These are phyloP conservation scores for Avahi laniger DNA, from an alignment of 2,797 vertebrate genomes.

Conservation along the genomic window DNA sequence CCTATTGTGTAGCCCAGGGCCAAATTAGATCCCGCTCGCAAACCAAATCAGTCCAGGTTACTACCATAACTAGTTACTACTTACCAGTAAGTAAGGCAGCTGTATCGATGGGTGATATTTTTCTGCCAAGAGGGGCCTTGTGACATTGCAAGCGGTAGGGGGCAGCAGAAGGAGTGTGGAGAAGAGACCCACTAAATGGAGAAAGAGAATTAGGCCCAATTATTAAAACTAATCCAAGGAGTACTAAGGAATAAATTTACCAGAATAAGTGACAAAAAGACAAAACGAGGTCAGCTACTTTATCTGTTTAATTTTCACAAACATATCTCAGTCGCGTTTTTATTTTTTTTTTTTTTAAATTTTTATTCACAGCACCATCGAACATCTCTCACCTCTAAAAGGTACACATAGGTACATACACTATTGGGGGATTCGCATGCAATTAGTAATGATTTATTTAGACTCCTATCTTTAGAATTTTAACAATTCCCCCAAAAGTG, in stretches of 20 bases:
- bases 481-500: conserved; percentile 11
- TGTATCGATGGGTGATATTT: background rate
- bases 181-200: background rate
- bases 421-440: conserved; percentile 23
- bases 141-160: background rate
- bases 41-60: background rate
- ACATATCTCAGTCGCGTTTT: background rate
- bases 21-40: background rate
- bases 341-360: conserved; percentile 51
- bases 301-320: background rate
- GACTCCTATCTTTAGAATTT: conserved; percentile 44
- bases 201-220: background rate
- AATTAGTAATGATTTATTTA: conserved; percentile 59
- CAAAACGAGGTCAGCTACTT: background rate
- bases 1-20: background rate
- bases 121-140: background rate
- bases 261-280: background rate
- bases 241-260: background rate
- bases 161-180: background rate
- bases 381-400: conserved; percentile 72
- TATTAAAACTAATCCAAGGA: background rate
- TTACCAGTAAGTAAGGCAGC: too few species aligned
- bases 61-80: too few species aligned
- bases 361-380: conserved; percentile 81
- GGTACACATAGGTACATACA: conserved; percentile 26